Conservation (phyloP, 1,140 invertebrate species). For the Ostrea denselamellosa region DNA sequence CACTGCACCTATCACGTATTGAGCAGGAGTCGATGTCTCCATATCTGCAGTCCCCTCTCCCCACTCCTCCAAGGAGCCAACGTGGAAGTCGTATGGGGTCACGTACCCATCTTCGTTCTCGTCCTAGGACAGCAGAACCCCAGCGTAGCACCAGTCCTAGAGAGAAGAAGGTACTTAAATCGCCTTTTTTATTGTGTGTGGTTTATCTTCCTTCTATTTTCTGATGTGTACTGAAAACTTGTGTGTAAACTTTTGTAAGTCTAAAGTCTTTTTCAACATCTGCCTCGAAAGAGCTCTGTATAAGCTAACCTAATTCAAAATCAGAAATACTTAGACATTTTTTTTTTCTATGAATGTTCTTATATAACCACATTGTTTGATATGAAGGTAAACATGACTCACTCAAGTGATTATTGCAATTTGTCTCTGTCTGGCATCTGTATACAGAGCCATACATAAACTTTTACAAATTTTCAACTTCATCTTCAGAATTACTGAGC, state of each 20-base stretch:
- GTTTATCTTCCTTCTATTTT: background rate
- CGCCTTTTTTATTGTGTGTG: background rate
- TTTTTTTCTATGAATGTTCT: too few relatives aligned
- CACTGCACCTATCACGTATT: constrained; percentile 65
- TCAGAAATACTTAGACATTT: too few relatives aligned
- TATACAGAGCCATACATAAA: too few relatives aligned
- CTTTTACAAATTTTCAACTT: too few relatives aligned
- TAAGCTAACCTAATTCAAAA: too few relatives aligned
- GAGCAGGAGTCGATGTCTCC: constrained; percentile 70
- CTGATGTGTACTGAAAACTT: background rate
- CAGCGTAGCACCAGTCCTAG: constrained; percentile 42
- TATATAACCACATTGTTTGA: too few relatives aligned
- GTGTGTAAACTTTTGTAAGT: background rate
- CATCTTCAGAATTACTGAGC: too few relatives aligned
- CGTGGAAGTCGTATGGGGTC: constrained; percentile 44
- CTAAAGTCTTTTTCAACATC: background rate
- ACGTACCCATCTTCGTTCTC: background rate
- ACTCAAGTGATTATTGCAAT: too few relatives aligned
- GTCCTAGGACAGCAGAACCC: constrained; percentile 47
- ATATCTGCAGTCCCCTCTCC: constrained; percentile 66
- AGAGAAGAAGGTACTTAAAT: constrained; percentile 16
- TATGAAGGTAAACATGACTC: too few relatives aligned
- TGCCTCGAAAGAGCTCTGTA: background rate
- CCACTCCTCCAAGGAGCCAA: constrained; percentile 65
- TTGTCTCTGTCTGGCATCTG: too few relatives aligned